Conservation (phyloP, 2,888 invertebrate genomes). For the Pandemis cinnamomeana region DNA sequence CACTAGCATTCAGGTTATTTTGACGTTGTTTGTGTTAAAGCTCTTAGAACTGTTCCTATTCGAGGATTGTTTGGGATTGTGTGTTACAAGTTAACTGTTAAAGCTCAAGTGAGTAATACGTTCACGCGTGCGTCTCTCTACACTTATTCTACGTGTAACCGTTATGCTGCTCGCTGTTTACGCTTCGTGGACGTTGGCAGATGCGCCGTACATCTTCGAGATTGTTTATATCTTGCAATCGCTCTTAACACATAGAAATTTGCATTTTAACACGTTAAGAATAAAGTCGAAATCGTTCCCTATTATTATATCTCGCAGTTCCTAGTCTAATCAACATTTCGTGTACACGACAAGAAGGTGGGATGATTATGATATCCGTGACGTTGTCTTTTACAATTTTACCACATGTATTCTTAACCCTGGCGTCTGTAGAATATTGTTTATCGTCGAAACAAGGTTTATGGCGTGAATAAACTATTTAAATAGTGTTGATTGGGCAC, state of each 20-base stretch:
- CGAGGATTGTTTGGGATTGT: slow-evolving; percentile 21
- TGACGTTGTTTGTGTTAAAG: slow-evolving; percentile 22
- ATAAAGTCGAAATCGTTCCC: not conserved
- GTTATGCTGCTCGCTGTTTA: slow-evolving; percentile 54
- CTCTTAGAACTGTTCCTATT: slow-evolving; percentile 20
- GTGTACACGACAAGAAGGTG: slow-evolving; percentile 33
- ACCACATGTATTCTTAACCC: slow-evolving; percentile 28
- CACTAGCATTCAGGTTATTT: not conserved
- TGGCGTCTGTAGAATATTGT: slow-evolving; percentile 27
- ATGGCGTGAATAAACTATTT: slow-evolving; percentile 52
- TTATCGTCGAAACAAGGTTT: slow-evolving; percentile 40
- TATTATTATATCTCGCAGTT: not conserved
- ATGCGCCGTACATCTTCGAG: slow-evolving; percentile 42
- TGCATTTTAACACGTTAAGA: slow-evolving; percentile 17
- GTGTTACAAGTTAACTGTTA: slow-evolving; percentile 46
- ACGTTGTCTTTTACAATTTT: slow-evolving; percentile 35
- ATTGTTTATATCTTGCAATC: slow-evolving; percentile 38
- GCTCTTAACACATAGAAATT: slow-evolving; percentile 9
- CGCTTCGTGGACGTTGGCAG: slow-evolving; percentile 48
- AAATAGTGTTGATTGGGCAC: slow-evolving; percentile 67
- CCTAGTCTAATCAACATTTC: slow-evolving; percentile 35
- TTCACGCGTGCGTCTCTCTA: slow-evolving; percentile 47
- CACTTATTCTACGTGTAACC: slow-evolving; percentile 50
- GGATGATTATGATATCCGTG: slow-evolving; percentile 34
- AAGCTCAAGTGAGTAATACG: slow-evolving; percentile 47